phyloP scores from a whole-genome alignment of 2,888 invertebrate genomes.

The Pandemis cinnamomeana region DNA sequence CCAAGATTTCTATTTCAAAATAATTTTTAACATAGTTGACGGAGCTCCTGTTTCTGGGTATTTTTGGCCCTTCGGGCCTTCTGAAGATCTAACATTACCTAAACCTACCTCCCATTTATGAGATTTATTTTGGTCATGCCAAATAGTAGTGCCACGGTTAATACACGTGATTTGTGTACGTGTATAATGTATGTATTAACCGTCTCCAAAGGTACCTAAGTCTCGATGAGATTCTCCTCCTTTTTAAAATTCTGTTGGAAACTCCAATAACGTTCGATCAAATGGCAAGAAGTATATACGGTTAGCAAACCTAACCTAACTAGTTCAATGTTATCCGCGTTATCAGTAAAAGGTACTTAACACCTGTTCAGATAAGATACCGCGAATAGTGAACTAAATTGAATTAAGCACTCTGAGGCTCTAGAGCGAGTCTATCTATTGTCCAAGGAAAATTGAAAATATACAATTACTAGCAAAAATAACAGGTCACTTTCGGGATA shows the following conservation, averaged over 20 bases:
- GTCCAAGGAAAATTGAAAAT: not conserved
- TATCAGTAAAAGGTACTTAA: conserved; percentile 36
- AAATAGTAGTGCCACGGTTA: no score
- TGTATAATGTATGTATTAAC: no score
- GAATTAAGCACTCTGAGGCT: conserved; percentile 11
- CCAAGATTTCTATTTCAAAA: no score
- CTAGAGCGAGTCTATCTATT: conserved; percentile 21
- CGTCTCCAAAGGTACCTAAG: no score
- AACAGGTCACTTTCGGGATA: not conserved
- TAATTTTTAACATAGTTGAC: no score
- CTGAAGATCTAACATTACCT: no score
- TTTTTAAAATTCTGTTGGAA: not conserved
- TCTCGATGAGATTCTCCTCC: no score
- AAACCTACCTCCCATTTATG: no score
- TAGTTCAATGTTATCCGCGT: conserved; percentile 31
- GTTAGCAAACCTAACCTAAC: conserved; percentile 24
- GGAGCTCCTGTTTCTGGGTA: no score
- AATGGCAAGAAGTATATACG: not conserved
- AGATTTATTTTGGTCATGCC: no score
- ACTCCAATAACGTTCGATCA: not conserved
- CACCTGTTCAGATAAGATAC: conserved; percentile 36
- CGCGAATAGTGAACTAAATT: conserved; percentile 28
- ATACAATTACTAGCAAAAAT: not conserved
- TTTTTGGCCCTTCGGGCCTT: no score
- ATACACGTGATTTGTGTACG: no score